Evolutionary conservation across 2,888 invertebrate genomes (phyloP), one percentile per base, ranked within the genome.

Genomic region (Melanargia galathea): DNA sequence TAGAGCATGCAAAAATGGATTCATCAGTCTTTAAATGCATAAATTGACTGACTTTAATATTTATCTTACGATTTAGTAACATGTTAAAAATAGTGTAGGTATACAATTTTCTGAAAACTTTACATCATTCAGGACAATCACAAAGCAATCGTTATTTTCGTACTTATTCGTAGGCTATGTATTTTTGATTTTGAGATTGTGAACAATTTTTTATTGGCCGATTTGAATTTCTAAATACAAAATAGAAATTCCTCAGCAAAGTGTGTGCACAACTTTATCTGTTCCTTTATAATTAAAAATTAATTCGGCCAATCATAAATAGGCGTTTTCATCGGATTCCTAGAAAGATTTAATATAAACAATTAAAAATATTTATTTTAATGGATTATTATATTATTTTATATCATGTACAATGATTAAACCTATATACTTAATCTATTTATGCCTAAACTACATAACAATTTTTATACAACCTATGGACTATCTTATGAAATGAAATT

Each of bases 1-100:
- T 74, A 70, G 71, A 77, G 73, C 71, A 73, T 77, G 80, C 73
- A 74, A 71, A 75, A 75, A 78, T 75, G 67, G 58, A 56, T 62
- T 72, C 70, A 70, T 84, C 86, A 88, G 88, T 89, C 87, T 88
- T 86, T 73, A 75, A 78, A 74, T 77, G 77, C 80, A 78, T 74
- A 80, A 82, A 83, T 83, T 84, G 83, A 83, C 81, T 75, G 75
- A 77, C 64, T 65, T 67, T 64, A 65, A 49, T 43, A 52, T 51
- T 60, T 57, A 24, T 46, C 63, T 49, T 60, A 66, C 22, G 48
- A 60, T 56, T 56, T 56, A 61, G 11, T 35, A 35, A 35, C 33
- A 64, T 43, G 38, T 55, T 59, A 66, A 62, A 65, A 66, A 58
- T 64, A 63, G 65, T 68, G 62, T 61, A 18, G 16, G 7, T 6